These are phyloP conservation scores for Brenthis hecate DNA, from an alignment of 2,888 invertebrate genomes.

Conservation along the genomic window DNA sequence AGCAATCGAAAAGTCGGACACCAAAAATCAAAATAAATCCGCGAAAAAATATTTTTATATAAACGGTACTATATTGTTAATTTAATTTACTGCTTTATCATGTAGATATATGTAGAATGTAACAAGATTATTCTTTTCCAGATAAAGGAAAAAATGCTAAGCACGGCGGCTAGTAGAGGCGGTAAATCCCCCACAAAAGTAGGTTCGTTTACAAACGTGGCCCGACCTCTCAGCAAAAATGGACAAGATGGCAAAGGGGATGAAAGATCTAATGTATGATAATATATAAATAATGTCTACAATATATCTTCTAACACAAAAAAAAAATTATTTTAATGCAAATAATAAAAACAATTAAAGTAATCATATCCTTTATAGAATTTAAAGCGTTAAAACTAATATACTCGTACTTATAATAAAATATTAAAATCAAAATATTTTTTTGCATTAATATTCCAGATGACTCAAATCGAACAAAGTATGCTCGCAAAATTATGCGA, in stretches of 20 bases:
- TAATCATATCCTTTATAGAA: background rate
- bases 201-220: constrained; percentile 42
- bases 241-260: constrained; percentile 47
- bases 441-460: constrained; percentile 15
- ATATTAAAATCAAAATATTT: background rate
- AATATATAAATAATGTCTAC: no score
- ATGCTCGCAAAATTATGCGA: constrained; percentile 66
- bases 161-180: constrained; percentile 59
- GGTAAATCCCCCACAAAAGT: constrained; percentile 65
- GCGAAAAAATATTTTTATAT: no score
- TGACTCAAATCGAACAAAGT: constrained; percentile 60
- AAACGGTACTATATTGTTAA: no score
- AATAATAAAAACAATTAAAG: no score
- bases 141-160: constrained; percentile 76
- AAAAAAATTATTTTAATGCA: no score
- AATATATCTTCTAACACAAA: no score
- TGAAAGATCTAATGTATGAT: constrained; percentile 54
- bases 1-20: no score
- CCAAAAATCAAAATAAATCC: no score
- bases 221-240: constrained; percentile 50
- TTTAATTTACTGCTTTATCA: no score
- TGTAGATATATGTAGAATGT: no score
- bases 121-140: constrained; percentile 38
- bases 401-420: background rate
- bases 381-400: constrained; percentile 2